Conservation (phyloP, 2,888 invertebrate species). For the Sicus ferrugineus region DNA sequence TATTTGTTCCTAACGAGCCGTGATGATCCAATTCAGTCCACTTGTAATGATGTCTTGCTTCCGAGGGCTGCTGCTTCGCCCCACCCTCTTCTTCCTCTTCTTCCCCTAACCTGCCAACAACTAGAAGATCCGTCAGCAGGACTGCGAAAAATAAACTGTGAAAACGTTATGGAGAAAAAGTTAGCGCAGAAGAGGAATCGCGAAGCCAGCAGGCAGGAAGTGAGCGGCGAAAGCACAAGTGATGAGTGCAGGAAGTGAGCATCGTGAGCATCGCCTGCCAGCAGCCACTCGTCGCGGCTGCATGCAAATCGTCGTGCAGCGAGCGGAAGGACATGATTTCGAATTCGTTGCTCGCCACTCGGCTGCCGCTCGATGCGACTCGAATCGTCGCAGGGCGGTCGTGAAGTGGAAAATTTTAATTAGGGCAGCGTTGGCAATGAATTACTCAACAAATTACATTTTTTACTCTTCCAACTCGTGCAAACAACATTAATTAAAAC, state of each 20-base stretch:
- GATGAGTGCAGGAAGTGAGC: neutral
- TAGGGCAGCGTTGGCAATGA: conserved; percentile 28
- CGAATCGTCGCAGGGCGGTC: conserved; percentile 25
- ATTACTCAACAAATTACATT: conserved; percentile 13
- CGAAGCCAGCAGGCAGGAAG: neutral
- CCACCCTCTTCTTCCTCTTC: neutral
- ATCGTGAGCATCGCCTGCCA: neutral
- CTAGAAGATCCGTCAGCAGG: neutral
- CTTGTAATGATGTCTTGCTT: conserved; percentile 24
- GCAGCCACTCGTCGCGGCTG: conserved; percentile 15
- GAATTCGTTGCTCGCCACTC: neutral
- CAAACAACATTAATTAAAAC: conserved; percentile 17
- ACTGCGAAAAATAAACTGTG: neutral
- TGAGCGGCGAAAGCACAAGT: neutral
- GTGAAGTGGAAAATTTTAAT: conserved; percentile 41
- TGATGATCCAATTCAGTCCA: conserved; percentile 36
- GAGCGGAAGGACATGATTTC: conserved; percentile 10
- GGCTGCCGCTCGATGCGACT: neutral
- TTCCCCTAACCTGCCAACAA: neutral
- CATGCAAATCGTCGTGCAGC: conserved; percentile 14
- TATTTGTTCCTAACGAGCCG: conserved; percentile 38
- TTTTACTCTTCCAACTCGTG: neutral
- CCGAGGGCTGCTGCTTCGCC: neutral
- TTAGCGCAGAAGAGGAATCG: neutral
- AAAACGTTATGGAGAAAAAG: conserved; percentile 8